Evolutionary conservation across 2,797 vertebrate genomes (phyloP).

Genomic region (Balearica regulorum): DNA sequence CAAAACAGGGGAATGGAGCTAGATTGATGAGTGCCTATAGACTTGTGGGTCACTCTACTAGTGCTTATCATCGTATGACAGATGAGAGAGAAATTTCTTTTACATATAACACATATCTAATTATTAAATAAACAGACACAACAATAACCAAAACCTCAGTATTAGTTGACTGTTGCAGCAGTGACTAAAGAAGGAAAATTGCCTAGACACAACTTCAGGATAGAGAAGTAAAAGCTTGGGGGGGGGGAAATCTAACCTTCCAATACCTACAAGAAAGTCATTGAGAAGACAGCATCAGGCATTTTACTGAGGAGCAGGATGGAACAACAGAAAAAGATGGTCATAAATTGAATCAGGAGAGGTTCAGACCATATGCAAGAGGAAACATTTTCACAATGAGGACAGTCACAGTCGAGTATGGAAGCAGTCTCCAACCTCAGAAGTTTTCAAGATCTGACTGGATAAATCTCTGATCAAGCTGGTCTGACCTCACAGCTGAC

Average conservation of each 20-base stretch:
- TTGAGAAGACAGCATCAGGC: rapidly evolving
- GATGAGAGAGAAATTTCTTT: neutral
- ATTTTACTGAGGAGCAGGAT: neutral
- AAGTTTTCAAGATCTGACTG: neutral
- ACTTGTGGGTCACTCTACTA: neutral
- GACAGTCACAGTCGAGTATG: neutral
- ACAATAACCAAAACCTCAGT: neutral
- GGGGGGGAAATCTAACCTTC: neutral
- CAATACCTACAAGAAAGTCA: neutral
- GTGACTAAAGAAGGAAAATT: neutral
- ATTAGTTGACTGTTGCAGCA: neutral
- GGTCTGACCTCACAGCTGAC: neutral
- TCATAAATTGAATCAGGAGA: neutral
- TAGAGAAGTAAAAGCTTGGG: neutral
- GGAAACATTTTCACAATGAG: neutral
- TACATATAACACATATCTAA: neutral
- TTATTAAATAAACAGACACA: neutral
- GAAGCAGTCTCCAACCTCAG: neutral
- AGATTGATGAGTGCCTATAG: rapidly evolving
- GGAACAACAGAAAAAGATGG: neutral
- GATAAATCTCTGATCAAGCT: neutral
- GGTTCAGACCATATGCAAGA: rapidly evolving
- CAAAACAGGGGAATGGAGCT: neutral
- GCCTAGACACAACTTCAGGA: neutral
- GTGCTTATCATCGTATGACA: neutral